Evolutionary conservation across 2,888 invertebrate genomes (phyloP).

Genomic region (Drosophila dives): DNA sequence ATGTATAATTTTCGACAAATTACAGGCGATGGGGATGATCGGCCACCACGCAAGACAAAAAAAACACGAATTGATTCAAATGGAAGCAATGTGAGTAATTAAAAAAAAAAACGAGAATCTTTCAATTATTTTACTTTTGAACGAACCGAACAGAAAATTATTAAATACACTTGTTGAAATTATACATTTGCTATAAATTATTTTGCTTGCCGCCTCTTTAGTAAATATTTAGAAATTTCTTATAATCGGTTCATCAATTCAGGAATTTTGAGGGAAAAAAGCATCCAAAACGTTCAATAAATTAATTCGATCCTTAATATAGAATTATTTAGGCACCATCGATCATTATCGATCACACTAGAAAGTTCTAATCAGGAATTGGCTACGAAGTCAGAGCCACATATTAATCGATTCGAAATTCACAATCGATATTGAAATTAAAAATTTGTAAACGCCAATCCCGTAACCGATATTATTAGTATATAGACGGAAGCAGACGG

Average conservation of each 20-base stretch:
- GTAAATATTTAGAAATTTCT: background rate
- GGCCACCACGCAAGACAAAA: conserved; percentile 83
- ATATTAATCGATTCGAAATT: background rate
- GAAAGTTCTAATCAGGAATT: background rate
- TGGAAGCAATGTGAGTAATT: conserved; percentile 80
- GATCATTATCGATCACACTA: background rate
- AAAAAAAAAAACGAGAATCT: background rate
- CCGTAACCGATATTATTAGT: no score
- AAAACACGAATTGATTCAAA: conserved; percentile 82
- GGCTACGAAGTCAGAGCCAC: background rate
- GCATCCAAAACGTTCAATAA: background rate
- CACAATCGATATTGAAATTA: background rate
- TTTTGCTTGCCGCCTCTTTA: background rate
- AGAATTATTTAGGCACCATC: background rate
- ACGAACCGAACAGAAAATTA: background rate
- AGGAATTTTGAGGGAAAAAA: background rate
- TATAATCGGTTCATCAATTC: background rate
- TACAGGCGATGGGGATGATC: conserved; percentile 82
- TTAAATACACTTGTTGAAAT: background rate
- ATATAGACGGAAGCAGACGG: no score
- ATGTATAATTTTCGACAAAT: conserved; percentile 33
- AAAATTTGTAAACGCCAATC: no score
- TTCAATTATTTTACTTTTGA: background rate
- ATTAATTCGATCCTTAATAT: background rate
- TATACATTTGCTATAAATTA: background rate